Conservation (phyloP, 23 tunicate genomes). For the Halocynthia roretzi region DNA sequence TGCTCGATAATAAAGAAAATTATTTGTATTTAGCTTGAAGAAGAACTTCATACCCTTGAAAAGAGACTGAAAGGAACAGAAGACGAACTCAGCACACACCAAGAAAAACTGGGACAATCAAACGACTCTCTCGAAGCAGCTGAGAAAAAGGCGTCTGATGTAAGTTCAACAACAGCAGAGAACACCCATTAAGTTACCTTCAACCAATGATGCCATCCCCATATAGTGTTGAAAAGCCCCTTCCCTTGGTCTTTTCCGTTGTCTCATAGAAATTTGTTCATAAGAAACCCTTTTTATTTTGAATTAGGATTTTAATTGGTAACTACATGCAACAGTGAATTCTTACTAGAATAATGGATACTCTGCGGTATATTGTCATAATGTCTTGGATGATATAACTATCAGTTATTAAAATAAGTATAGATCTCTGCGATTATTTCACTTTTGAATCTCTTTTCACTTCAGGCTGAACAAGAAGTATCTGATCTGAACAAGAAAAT, state of each 20-base stretch:
- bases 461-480: constrained; percentile 25
- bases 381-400: background rate
- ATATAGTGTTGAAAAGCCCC: no score
- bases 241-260: no score
- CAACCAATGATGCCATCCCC: no score
- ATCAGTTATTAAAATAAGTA: background rate
- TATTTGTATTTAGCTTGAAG: constrained; percentile 2
- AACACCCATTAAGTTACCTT: background rate
- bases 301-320: background rate
- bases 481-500: constrained; percentile 17
- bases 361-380: background rate
- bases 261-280: no score
- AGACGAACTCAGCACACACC: constrained; percentile 15
- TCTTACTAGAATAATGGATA: background rate
- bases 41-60: constrained; percentile 27
- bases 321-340: background rate
- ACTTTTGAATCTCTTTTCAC: background rate
- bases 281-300: background rate
- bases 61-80: constrained; percentile 22
- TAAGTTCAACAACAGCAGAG: background rate
- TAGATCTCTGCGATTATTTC: background rate
- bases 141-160: constrained; percentile 27
- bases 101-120: constrained; percentile 11
- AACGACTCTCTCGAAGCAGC: constrained; percentile 15
- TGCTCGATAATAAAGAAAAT: no score